These are phyloP conservation scores for Petrocephalus sullivani DNA, from an alignment of 2,797 vertebrate genomes.

Conservation along the genomic window DNA sequence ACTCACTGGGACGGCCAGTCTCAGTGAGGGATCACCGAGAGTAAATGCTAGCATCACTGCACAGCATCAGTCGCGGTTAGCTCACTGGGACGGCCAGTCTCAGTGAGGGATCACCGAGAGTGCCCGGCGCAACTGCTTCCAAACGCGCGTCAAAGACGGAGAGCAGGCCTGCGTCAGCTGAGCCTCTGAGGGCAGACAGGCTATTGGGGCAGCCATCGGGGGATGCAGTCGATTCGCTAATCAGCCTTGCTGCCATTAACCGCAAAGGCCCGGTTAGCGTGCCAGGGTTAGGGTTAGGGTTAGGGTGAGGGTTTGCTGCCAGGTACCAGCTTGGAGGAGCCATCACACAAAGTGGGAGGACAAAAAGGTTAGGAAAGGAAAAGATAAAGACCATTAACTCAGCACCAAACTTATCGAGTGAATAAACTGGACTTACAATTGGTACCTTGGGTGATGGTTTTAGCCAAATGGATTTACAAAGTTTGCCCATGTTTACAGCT, in stretches of 20 bases:
- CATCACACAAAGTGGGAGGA: not conserved
- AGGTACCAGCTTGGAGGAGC: not conserved
- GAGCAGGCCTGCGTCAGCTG: not conserved
- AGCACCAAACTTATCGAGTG: not conserved
- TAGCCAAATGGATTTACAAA: not conserved
- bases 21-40: not conserved
- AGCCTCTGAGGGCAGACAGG: not conserved
- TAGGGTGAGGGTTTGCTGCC: not conserved
- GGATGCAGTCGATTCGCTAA: slow-evolving; percentile 6
- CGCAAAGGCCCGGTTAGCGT: not conserved
- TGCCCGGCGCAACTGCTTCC: not conserved
- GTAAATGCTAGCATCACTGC: not conserved
- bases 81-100: not conserved
- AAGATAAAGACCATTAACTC: not conserved
- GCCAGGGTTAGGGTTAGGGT: not conserved
- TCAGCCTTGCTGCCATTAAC: not conserved
- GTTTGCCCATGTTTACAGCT: not conserved
- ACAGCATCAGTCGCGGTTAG: not conserved
- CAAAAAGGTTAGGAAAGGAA: not conserved
- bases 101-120: not conserved
- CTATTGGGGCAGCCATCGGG: not conserved
- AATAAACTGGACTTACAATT: not conserved
- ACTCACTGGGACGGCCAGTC: not conserved
- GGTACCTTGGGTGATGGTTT: not conserved
- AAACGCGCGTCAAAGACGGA: not conserved